Evolutionary conservation across 2,888 invertebrate genomes (phyloP).

Genomic region (Perizoma affinitatum): DNA sequence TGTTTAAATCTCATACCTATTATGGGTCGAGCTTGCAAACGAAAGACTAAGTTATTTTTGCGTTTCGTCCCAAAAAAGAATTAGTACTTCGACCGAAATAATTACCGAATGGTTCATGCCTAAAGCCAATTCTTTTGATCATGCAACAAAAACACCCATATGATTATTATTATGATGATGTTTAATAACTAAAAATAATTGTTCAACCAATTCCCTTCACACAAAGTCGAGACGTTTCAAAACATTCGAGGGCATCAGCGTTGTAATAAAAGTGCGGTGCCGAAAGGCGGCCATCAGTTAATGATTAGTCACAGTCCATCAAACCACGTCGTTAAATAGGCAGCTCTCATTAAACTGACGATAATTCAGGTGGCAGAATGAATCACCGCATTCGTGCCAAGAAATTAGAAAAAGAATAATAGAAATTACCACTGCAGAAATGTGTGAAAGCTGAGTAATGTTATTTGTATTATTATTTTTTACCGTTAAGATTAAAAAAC

Average conservation of each 20-base stretch:
- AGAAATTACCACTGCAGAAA: conserved; percentile 18
- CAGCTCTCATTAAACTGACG: conserved; percentile 53
- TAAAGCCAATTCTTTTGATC: no score
- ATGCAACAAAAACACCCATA: no score
- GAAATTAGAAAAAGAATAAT: conserved; percentile 52
- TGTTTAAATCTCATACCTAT: no score
- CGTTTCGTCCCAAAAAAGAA: no score
- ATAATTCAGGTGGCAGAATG: conserved; percentile 70
- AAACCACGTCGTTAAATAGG: conserved; percentile 61
- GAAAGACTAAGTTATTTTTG: no score
- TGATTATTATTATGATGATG: neutral
- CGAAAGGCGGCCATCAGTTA: conserved; percentile 47
- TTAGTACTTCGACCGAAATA: no score
- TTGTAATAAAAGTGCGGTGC: conserved; percentile 31
- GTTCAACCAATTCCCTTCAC: conserved; percentile 10
- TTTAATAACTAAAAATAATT: conserved; percentile 1
- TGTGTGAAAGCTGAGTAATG: conserved; percentile 21
- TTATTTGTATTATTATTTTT: conserved; percentile 6
- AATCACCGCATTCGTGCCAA: conserved; percentile 55
- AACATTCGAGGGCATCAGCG: conserved; percentile 35
- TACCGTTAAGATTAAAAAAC: neutral
- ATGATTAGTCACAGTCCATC: conserved; percentile 66
- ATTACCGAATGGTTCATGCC: no score
- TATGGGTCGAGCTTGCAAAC: no score
- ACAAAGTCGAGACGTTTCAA: conserved; percentile 18